These are phyloP conservation scores for Alligator mississippiensis DNA, from an alignment of 2,113 vertebrate genomes.

Conservation along the genomic window DNA sequence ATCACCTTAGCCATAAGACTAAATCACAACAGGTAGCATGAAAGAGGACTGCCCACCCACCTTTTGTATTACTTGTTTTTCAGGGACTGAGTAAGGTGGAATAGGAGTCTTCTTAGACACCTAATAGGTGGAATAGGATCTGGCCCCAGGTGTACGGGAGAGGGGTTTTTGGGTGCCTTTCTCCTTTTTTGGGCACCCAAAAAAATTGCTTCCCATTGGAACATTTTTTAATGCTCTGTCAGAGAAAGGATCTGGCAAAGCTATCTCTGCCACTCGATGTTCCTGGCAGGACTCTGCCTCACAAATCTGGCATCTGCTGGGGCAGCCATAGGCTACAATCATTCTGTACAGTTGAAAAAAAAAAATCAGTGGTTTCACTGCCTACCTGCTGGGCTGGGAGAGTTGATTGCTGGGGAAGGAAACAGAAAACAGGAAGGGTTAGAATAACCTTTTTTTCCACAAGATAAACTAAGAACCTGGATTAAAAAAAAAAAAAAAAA, in stretches of 20 bases:
- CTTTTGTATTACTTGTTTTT: too few relatives aligned
- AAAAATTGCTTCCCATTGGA: not conserved
- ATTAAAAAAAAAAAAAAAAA: conserved; percentile 24
- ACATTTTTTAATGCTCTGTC: not conserved
- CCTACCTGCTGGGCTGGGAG: conserved; percentile 76
- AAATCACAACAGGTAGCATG: too few relatives aligned
- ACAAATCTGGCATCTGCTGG: not conserved
- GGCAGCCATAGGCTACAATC: not conserved
- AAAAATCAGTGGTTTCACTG: not conserved
- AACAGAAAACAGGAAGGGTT: conserved; percentile 55
- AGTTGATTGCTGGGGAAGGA: conserved; percentile 72
- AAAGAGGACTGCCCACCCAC: too few relatives aligned
- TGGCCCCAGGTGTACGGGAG: not conserved
- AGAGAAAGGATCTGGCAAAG: not conserved
- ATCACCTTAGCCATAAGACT: too few relatives aligned
- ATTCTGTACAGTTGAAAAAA: not conserved
- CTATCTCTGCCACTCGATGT: not conserved
- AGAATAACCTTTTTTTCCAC: conserved; percentile 18
- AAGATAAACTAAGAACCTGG: conserved; percentile 14
- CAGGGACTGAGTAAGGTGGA: too few relatives aligned
- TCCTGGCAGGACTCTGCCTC: not conserved
- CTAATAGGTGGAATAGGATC: too few relatives aligned
- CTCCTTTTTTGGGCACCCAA: accelerated
- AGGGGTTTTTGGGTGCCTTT: not conserved
- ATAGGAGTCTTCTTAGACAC: too few relatives aligned